These are phyloP conservation scores for Equus quagga DNA, from an alignment of 2,113 vertebrate species.

Conservation along the genomic window DNA sequence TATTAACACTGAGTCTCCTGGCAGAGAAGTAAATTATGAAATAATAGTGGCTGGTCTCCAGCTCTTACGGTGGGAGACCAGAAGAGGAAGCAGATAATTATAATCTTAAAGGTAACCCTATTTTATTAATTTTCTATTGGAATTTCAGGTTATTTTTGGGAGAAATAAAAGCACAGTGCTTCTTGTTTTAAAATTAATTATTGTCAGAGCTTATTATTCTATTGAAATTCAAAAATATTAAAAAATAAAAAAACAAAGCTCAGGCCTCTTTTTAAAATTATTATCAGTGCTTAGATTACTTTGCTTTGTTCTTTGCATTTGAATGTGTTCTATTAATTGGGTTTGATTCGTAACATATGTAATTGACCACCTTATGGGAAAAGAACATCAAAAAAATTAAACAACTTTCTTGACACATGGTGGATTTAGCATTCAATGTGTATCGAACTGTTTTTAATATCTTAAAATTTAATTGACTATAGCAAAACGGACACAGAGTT, in stretches of 20 bases:
- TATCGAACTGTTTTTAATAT: neutral
- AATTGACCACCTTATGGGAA: neutral
- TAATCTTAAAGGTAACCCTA: neutral
- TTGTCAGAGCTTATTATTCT: neutral
- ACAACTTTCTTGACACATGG: neutral
- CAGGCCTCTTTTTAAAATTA: neutral
- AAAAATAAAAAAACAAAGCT: neutral
- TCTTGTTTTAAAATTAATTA: neutral
- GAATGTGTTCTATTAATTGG: neutral
- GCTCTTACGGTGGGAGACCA: neutral
- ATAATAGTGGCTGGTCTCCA: neutral
- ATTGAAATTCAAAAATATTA: constrained; percentile 13
- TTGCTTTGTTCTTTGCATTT: neutral
- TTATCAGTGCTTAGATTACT: constrained; percentile 35
- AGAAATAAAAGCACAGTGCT: neutral
- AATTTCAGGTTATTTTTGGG: neutral
- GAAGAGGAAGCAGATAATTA: neutral
- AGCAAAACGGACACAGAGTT: constrained; percentile 5
- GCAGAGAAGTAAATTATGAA: neutral
- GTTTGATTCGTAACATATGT: constrained; percentile 45
- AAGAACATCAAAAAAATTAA: constrained; percentile 24
- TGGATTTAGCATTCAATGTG: neutral
- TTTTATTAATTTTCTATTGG: neutral
- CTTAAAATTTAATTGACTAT: constrained; percentile 48
- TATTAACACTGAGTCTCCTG: neutral